Conservation (phyloP, 2,797 vertebrate species). For the Parotocinclus haroldoi region DNA sequence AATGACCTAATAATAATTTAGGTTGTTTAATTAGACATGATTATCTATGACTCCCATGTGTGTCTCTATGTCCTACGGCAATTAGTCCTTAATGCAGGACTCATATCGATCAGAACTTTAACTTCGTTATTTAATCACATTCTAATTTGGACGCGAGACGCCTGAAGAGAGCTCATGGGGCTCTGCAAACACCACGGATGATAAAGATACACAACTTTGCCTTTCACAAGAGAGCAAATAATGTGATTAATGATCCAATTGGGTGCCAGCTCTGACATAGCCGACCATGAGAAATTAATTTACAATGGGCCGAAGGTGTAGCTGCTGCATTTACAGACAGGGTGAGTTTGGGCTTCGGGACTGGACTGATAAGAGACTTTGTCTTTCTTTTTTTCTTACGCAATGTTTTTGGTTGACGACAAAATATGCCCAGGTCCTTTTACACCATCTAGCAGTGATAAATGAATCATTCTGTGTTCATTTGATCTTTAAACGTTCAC, state of each 20-base stretch:
- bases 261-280: not conserved
- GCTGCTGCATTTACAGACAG: conserved; percentile 16
- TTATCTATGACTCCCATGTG: conserved; percentile 1
- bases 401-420: too few relatives aligned
- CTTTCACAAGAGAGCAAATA: conserved; percentile 4
- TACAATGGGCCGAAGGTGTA: conserved; percentile 22
- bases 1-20: conserved; percentile 18
- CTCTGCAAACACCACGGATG: not conserved
- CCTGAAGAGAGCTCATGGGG: not conserved
- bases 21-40: conserved; percentile 6
- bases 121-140: not conserved
- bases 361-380: conserved; percentile 17
- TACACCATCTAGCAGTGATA: too few relatives aligned
- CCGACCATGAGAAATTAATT: not conserved
- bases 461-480: not conserved
- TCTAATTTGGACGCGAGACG: not conserved
- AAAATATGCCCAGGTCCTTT: too few relatives aligned
- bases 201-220: not conserved
- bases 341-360: conserved; percentile 17
- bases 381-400: not conserved
- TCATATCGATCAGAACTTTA: not conserved
- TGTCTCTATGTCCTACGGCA: conserved; percentile 15
- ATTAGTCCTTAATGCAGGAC: conserved; percentile 1
- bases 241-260: not conserved
- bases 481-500: too few relatives aligned